These are phyloP conservation scores for Sthenelais limicola DNA, from an alignment of 2,888 invertebrate genomes.

Conservation along the genomic window DNA sequence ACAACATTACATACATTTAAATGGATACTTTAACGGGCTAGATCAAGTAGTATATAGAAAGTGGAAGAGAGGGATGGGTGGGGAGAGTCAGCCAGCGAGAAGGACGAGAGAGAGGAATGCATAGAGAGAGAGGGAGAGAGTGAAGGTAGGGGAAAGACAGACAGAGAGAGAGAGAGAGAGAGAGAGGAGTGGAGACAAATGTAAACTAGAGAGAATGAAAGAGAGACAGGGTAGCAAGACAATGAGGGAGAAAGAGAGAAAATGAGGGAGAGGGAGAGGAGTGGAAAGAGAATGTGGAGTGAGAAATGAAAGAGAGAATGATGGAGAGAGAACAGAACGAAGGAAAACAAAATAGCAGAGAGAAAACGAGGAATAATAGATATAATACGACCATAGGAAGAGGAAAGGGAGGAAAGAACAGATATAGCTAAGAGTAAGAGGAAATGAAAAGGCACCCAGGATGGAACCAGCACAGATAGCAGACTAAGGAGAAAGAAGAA, in stretches of 20 bases:
- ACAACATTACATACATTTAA: no score
- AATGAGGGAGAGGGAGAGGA: background rate
- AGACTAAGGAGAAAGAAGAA: background rate
- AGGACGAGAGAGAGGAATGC: no score
- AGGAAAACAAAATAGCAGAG: background rate
- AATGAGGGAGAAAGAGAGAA: slow-evolving; percentile 9
- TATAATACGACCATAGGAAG: background rate
- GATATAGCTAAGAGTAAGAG: background rate
- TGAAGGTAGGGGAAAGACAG: no score
- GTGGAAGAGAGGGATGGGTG: no score
- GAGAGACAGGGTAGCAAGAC: background rate
- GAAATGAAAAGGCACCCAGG: background rate
- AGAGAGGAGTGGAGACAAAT: no score
- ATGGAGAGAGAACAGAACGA: background rate
- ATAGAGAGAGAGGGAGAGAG: no score
- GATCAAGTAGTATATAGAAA: no score
- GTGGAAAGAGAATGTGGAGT: background rate
- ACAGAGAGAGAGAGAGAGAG: no score
- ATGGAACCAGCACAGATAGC: background rate
- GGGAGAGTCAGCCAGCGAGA: no score
- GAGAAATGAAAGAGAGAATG: background rate
- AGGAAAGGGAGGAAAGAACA: background rate
- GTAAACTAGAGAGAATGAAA: no score
- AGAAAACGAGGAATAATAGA: background rate
- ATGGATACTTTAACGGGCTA: no score